phyloP scores from a whole-genome alignment of 2,888 invertebrate genomes.

The Helleia helle region DNA sequence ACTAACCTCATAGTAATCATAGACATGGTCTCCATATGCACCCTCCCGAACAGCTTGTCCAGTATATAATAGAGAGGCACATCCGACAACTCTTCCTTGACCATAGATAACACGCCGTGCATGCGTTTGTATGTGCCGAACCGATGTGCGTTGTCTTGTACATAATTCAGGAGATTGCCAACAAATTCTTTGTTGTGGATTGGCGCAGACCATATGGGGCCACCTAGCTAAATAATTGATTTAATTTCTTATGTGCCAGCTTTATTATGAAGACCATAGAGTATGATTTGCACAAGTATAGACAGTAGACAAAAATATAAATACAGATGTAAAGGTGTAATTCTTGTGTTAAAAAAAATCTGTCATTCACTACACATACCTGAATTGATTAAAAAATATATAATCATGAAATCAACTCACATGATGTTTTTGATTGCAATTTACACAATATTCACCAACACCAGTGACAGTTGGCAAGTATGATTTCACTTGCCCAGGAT shows the following conservation, averaged over 20 bases:
- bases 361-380: no score
- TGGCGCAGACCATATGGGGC: conserved; percentile 94
- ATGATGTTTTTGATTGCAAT: conserved; percentile 84
- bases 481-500: conserved; percentile 73
- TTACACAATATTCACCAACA: conserved; percentile 78
- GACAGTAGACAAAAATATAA: no score
- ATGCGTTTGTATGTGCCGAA: conserved; percentile 84
- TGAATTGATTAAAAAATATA: no score
- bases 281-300: no score
- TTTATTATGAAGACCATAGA: background rate
- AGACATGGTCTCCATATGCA: conserved; percentile 82
- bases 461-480: conserved; percentile 78
- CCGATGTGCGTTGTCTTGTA: conserved; percentile 49
- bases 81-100: conserved; percentile 87
- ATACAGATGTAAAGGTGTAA: no score
- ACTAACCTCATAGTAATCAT: conserved; percentile 78
- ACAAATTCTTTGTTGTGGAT: conserved; percentile 89
- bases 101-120: conserved; percentile 85
- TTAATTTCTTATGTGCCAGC: conserved; percentile 3
- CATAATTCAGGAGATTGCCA: conserved; percentile 70
- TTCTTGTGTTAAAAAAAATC: no score
- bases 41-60: conserved; percentile 82
- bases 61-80: conserved; percentile 90
- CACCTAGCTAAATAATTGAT: conserved; percentile 79
- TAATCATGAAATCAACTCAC: conserved; percentile 55